Evolutionary conservation across 2,888 invertebrate species (phyloP), one percentile per base, ranked within the genome.

Genomic region (Eupithecia exiguata): DNA sequence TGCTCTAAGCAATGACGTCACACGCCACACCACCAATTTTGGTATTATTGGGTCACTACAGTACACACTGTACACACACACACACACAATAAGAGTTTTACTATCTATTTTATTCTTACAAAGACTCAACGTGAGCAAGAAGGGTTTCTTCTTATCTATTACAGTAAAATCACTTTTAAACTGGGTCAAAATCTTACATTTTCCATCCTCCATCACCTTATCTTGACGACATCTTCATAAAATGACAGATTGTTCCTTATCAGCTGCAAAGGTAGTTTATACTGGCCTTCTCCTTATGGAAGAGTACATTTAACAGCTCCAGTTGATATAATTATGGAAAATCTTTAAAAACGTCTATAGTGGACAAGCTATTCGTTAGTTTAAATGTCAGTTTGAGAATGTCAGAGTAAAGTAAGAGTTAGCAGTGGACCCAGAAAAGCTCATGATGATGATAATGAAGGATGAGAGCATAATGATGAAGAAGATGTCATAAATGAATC

Each of bases 161-260:
- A 58, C 53, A 53, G 25, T 58, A 58, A 58, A 58, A 25, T 25
- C n/a, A 58, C 58, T 58, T 66, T 16, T 36, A 70, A 69, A 67
- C 46, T 73, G 58, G 58, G 58, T 25, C 58, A 58, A 58, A 58
- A 58, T 58, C 25, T 49, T 25, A 58, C 58, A 58, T 58, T 58
- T 58, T 25, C 58, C 58, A 14, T 58, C 58, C 58, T 58, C 12
- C 58, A 58, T 25, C 58, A 58, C 21, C 25, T 58, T 58, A 25
- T 58, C 58, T 58, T 58, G 66, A 49, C 18, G 53, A 61, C 46
- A 73, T 70, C 68, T 58, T 58, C 58, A 58, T 58, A 58, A 58
- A 58, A 5, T 58, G 58, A 58, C 58, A 58, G 12, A 58, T 58
- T 58, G 58, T 25, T 58, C 14, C 58, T 58, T 58, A 58, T 58